A percentile compares a stretch with the other conserved stretches of the same genome.
These are phyloP conservation scores for Hofmannophila pseudospretella DNA, from an alignment of 2,888 invertebrate species.

Conservation along the genomic window DNA sequence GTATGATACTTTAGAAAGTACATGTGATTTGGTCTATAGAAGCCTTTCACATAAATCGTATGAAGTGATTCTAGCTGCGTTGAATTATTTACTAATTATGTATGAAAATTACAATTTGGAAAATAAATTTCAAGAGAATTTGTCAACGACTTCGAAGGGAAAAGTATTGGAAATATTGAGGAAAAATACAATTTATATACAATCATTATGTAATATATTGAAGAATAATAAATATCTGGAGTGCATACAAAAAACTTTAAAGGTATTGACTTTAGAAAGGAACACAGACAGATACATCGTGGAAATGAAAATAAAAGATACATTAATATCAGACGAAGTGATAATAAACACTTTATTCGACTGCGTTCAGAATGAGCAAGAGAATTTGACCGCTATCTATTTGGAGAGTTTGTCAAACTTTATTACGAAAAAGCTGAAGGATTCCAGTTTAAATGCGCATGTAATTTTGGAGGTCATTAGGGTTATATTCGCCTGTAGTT, in stretches of 20 bases:
- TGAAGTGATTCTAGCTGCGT: conserved; percentile 31
- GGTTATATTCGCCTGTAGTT: conserved; percentile 38
- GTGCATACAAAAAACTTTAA: conserved; percentile 49
- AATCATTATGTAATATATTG: conserved; percentile 30
- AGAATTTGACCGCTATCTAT: conserved; percentile 50
- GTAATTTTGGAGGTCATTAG: conserved; percentile 34
- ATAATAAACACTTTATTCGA: conserved; percentile 35
- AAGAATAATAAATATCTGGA: conserved; percentile 38
- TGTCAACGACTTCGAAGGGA: conserved; percentile 21
- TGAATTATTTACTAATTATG: conserved; percentile 37
- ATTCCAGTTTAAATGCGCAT: conserved; percentile 9
- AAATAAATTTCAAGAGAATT: conserved; percentile 34
- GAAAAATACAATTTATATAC: conserved; percentile 23
- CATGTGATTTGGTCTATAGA: conserved; percentile 19
- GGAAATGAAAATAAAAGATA: conserved; percentile 19
- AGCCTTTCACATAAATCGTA: conserved; percentile 31
- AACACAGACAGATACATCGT: conserved; percentile 40
- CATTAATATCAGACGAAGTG: conserved; percentile 21
- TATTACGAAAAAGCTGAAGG: conserved; percentile 26
- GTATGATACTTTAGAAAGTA: conserved; percentile 11
- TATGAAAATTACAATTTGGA: conserved; percentile 28
- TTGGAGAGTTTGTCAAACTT: conserved; percentile 42
- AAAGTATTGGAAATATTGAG: conserved; percentile 20
- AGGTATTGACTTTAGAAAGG: conserved; percentile 37
- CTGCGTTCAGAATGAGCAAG: conserved; percentile 39